Conservation (phyloP, 2,113 vertebrate genomes). For the Corythaeola cristata region DNA sequence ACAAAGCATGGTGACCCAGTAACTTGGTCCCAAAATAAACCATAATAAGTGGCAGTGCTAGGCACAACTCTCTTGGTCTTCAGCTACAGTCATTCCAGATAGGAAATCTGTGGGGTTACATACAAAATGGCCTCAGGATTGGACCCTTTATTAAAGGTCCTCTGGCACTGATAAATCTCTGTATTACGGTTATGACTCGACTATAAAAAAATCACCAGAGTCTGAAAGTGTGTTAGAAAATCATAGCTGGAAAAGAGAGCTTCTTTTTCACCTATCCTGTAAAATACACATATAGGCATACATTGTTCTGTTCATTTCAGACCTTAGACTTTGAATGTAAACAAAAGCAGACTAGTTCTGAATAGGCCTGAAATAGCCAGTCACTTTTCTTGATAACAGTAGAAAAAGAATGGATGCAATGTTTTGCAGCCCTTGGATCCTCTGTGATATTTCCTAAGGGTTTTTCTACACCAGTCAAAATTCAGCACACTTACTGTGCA, state of each 20-base stretch:
- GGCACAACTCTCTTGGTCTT: neutral
- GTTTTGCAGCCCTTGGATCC: neutral
- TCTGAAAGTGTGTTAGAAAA: neutral
- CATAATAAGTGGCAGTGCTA: neutral
- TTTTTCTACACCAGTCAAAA: constrained; percentile 38
- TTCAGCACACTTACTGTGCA: neutral
- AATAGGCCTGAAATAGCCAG: neutral
- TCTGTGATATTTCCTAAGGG: neutral
- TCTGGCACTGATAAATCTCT: neutral
- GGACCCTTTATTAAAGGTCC: neutral
- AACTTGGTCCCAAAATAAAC: constrained; percentile 24
- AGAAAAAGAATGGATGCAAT: neutral
- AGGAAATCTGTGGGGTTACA: neutral
- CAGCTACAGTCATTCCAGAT: neutral
- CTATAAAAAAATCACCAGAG: neutral
- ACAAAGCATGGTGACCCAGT: neutral
- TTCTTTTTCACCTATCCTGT: neutral
- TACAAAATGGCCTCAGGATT: neutral
- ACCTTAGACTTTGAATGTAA: neutral
- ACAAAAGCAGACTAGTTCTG: neutral
- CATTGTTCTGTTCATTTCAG: neutral
- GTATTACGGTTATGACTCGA: neutral
- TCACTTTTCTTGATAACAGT: neutral
- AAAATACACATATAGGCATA: neutral
- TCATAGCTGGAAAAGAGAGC: neutral